Evolutionary conservation across 2,113 vertebrate genomes (phyloP), one percentile per base, ranked within the genome.

Genomic region (Dendropsophus ebraccatus): DNA sequence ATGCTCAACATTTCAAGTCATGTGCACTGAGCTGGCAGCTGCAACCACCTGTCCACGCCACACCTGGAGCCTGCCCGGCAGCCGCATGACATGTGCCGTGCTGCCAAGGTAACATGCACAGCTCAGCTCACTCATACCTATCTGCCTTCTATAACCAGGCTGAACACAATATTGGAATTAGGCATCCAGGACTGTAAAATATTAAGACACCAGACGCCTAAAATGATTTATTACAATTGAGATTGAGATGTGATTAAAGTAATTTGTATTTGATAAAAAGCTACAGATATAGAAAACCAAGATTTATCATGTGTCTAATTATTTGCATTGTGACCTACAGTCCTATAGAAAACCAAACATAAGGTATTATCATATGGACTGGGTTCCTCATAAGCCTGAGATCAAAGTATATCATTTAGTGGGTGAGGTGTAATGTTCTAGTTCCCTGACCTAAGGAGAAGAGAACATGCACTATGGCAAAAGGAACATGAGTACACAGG

Each of bases 51-150:
- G 82, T 47, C 47, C 23, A 4, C 8, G 69, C 35, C 14, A 23
- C 25, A 82, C 82, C 70, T 47, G 52, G 19, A 84, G 82, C 11
- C 82, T 60, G 52, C 8, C 82, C 17, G 54, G 9, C 52, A 45
- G 69, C n/a, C 19, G 17, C 30, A 28, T 32, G 25, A 32, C 41
- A 56, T 30, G 30, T 23, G 23, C 74, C n/a, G 10, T 70, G 23
- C 58, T 32, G 60, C 14, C 2, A 0, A 81, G 32, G 49, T 45
- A 69, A 83, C 30, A 74, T 69, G 21, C 37, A 19, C 65, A 13
- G 65, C 5, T 3, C 62, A 62, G 14, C n/a, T 62, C 60, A 67
- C 62, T 30, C 13, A 2, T 35, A 35, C 65, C 65, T 19, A 16
- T 69, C 65, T 69, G 65, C 30, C 30, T 19, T 14, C 30, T 21